Evolutionary conservation across 2,797 vertebrate species (phyloP).

Genomic region (Chelon labrosus): DNA sequence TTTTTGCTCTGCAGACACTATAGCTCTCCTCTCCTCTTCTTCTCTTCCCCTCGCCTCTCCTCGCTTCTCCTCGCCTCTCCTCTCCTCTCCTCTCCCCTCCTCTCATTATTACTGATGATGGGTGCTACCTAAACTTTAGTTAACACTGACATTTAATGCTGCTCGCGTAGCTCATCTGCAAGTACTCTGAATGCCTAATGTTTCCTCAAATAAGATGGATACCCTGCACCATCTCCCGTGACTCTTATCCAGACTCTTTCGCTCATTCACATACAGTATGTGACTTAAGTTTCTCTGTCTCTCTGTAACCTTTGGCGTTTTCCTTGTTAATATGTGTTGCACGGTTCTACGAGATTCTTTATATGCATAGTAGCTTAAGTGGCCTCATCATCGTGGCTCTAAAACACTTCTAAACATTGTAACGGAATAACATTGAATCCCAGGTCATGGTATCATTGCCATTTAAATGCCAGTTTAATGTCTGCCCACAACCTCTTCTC

Average conservation of each 20-base stretch:
- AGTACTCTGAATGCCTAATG: constrained; percentile 16
- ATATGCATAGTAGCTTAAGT: constrained; percentile 27
- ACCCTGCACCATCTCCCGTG: neutral
- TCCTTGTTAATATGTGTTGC: constrained; percentile 23
- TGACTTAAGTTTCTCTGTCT: neutral
- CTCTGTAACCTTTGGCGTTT: constrained; percentile 20
- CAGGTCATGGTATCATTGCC: constrained; percentile 48
- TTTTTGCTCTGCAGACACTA: constrained; percentile 37
- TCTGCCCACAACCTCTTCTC: constrained; percentile 33
- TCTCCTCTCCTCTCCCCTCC: constrained; percentile 20
- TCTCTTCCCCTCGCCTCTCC: constrained; percentile 4
- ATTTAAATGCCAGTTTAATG: constrained; percentile 57
- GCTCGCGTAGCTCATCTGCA: constrained; percentile 38
- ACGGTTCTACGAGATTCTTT: constrained; percentile 23
- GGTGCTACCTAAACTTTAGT: constrained; percentile 55
- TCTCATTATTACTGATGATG: constrained; percentile 56
- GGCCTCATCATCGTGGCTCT: constrained; percentile 36
- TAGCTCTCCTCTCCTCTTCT: constrained; percentile 18
- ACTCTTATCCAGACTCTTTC: neutral
- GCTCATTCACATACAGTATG: neutral
- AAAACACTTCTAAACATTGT: constrained; percentile 41
- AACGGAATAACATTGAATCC: constrained; percentile 35
- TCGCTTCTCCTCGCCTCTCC: neutral
- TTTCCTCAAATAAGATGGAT: constrained; percentile 8
- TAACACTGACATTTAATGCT: constrained; percentile 43